These are phyloP conservation scores for Onychomys torridus DNA, from an alignment of 2,797 vertebrate genomes.

Conservation along the genomic window DNA sequence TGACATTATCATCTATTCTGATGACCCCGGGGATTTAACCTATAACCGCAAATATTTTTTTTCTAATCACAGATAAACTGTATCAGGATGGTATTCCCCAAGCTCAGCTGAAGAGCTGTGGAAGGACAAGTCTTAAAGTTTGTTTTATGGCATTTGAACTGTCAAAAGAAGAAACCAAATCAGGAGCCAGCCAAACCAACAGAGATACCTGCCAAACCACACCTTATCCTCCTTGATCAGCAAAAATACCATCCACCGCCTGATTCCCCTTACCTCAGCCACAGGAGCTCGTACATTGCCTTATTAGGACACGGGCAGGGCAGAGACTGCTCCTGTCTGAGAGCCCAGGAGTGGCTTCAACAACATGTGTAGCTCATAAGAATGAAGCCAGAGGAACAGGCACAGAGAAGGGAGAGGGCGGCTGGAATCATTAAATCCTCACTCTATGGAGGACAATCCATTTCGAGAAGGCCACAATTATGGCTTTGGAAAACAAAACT, in stretches of 20 bases:
- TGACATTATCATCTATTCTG: not conserved
- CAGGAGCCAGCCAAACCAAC: conserved; percentile 86
- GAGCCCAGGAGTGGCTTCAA: conserved; percentile 76
- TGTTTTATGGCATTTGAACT: conserved; percentile 75
- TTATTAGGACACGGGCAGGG: conserved; percentile 88
- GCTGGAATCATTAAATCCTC: conserved; percentile 78
- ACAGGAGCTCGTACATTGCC: conserved; percentile 84
- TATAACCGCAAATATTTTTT: not conserved
- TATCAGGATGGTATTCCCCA: conserved; percentile 56
- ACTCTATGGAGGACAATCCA: conserved; percentile 51
- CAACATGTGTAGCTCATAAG: conserved; percentile 86
- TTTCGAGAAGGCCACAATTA: conserved; percentile 75
- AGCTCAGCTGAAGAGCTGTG: not conserved
- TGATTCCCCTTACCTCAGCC: conserved; percentile 86
- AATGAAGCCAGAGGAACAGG: conserved; percentile 77
- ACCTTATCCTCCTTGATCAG: conserved; percentile 88
- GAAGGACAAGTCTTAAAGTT: conserved; percentile 61
- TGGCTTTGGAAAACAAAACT: conserved; percentile 69
- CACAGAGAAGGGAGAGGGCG: conserved; percentile 42
- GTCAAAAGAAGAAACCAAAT: conserved; percentile 81
- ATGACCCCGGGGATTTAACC: not conserved
- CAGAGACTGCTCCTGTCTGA: conserved; percentile 66
- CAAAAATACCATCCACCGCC: conserved; percentile 82
- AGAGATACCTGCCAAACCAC: conserved; percentile 88
- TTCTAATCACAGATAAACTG: conserved; percentile 23